phyloP scores from a whole-genome alignment of 2,888 invertebrate species.

The Pantelozetes paolii region DNA sequence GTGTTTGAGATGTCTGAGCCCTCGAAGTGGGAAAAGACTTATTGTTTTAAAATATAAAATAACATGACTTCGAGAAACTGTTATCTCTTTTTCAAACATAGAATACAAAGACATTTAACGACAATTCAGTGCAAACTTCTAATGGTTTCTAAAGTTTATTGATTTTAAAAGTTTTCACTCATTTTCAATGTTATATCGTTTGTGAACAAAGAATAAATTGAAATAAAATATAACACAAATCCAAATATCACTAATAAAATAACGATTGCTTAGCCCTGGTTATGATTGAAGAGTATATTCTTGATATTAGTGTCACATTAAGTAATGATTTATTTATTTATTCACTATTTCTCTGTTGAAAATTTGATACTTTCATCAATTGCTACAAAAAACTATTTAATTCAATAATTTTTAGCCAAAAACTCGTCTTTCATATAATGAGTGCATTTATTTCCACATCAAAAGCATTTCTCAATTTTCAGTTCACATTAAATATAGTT shows the following conservation, averaged over 20 bases:
- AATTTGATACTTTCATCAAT: slow-evolving; percentile 5
- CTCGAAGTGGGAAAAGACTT: neutral
- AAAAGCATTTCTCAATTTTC: no score
- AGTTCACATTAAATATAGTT: no score
- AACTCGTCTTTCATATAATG: no score
- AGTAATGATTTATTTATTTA: slow-evolving; percentile 13
- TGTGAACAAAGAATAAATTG: neutral
- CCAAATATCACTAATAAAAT: neutral
- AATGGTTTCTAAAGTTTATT: slow-evolving; percentile 3
- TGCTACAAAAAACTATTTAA: neutral
- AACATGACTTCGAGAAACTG: neutral
- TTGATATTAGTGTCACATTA: slow-evolving; percentile 1
- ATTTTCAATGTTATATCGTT: slow-evolving; percentile 3
- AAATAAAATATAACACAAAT: neutral
- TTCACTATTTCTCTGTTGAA: slow-evolving; percentile 1
- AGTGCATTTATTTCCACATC: no score
- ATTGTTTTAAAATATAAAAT: slow-evolving; percentile 11
- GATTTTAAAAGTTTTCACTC: neutral
- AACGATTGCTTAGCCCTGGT: neutral
- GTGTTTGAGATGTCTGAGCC: neutral
- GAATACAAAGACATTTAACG: neutral
- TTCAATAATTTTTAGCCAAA: no score
- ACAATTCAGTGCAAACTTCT: slow-evolving; percentile 2
- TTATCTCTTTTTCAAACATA: neutral
- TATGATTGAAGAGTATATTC: slow-evolving; percentile 13